Evolutionary conservation across 2,888 invertebrate genomes (phyloP), one percentile per base, ranked within the genome.

Genomic region (Cyrtodaria siliqua): DNA sequence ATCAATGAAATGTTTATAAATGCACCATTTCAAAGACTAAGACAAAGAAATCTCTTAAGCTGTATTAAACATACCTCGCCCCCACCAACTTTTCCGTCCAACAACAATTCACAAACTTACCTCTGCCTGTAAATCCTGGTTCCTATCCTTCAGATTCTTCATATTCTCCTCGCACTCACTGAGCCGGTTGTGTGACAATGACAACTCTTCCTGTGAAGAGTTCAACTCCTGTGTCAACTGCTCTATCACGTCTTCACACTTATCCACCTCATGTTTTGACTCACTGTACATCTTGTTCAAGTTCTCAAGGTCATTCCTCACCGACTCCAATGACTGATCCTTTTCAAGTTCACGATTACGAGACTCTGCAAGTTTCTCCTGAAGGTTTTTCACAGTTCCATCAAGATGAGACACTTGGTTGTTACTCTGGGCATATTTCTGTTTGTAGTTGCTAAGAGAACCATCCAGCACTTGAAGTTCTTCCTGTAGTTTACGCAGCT

Each of bases 241-340:
- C 53, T 92, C 90, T 1, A 92, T 90, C 53, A 91, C 87, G 40
- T 90, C 89, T 79, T 92, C 91, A 71, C 90, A 90, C 57, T 89
- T 89, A 55, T 70, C 74, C 23, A 91, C 83, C 62, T 92, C 89
- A 26, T 78, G 83, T 85, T 89, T 90, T 16, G 84, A 83, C 66
- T 91, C 91, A 14, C 78, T 79, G 64, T 90, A 86, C 76, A 87
- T 85, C n/a, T 79, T 70, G 26, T 90, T 89, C 55, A 90, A 76
- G 57, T 85, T 90, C 57, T 90, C 89, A 50, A 89, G 60, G 55
- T 91, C 90, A 49, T 86, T 85, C 64, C 86, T 83, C 55, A 88
- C 72, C 20, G 86, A 84, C 50, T 89, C 89, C n/a, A 89, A 76
- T 8, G 79, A 64, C 38, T 87, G 86, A 18, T 90, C 90, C 57